These are phyloP conservation scores for Tragelaphus strepsiceros DNA, from an alignment of 2,113 vertebrate genomes.

Conservation along the genomic window DNA sequence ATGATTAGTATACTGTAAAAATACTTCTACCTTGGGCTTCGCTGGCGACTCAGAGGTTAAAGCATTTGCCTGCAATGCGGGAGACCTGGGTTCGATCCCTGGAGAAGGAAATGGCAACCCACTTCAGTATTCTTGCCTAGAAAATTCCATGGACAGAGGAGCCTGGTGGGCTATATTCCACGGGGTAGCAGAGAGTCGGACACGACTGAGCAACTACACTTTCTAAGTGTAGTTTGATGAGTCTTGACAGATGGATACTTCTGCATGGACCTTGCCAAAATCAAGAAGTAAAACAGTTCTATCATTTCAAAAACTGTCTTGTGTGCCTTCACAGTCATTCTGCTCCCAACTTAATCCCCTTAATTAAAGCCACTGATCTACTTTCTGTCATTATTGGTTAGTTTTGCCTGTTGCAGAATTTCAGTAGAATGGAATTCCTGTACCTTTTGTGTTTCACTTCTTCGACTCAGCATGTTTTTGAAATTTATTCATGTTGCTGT, in stretches of 20 bases:
- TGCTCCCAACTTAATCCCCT: background rate
- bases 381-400: background rate
- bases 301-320: background rate
- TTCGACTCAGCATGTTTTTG: conserved; percentile 7
- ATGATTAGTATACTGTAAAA: background rate
- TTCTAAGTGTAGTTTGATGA: background rate
- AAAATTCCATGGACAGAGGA: background rate
- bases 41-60: background rate
- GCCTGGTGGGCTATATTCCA: background rate
- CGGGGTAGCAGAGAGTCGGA: background rate
- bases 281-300: background rate
- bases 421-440: background rate
- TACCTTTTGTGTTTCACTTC: background rate
- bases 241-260: background rate
- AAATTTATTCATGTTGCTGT: background rate
- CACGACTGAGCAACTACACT: background rate
- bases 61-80: background rate
- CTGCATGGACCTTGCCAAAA: background rate
- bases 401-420: background rate
- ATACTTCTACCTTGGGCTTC: background rate
- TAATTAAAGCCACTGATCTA: background rate
- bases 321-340: background rate
- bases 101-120: background rate
- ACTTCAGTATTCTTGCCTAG: background rate
- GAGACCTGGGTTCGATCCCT: background rate